Evolutionary conservation across 2,888 invertebrate genomes (phyloP).

Genomic region (Cartodere bifasciata): DNA sequence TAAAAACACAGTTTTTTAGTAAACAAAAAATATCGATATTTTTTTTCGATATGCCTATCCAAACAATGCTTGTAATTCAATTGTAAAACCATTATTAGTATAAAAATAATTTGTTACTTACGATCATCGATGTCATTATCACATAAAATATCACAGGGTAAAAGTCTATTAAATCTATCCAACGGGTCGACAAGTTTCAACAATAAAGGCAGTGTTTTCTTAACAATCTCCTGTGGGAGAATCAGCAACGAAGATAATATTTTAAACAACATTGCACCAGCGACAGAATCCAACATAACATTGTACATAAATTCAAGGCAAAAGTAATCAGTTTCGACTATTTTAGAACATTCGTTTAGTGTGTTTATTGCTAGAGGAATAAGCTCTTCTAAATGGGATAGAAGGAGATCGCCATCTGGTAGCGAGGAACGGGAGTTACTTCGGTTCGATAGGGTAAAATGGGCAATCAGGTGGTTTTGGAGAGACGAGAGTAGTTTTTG

Average conservation of each 20-base stretch:
- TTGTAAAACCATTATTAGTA: too few relatives aligned
- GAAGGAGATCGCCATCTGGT: conserved; percentile 20
- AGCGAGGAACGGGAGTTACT: conserved; percentile 9
- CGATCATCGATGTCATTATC: conserved; percentile 26
- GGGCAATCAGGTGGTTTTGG: conserved; percentile 46
- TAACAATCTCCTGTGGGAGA: conserved; percentile 35
- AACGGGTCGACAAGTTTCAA: conserved; percentile 32
- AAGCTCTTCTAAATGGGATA: conserved; percentile 26
- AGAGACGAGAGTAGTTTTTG: conserved; percentile 42
- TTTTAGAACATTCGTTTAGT: conserved; percentile 27
- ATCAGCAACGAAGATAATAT: conserved; percentile 43
- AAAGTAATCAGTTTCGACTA: conserved; percentile 29
- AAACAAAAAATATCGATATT: too few relatives aligned
- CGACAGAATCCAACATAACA: conserved; percentile 41
- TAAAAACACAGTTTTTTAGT: too few relatives aligned
- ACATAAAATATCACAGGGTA: conserved; percentile 30
- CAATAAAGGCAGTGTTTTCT: conserved; percentile 29
- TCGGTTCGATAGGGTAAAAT: conserved; percentile 27
- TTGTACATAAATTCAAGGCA: conserved; percentile 34
- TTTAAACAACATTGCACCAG: conserved; percentile 45
- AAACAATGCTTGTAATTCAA: too few relatives aligned
- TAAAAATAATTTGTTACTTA: too few relatives aligned
- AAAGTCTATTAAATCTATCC: conserved; percentile 32
- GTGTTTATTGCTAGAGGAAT: conserved; percentile 28
- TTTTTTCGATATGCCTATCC: too few relatives aligned